Evolutionary conservation across 2,797 vertebrate species (phyloP).

Genomic region (Smutsia temminckii): DNA sequence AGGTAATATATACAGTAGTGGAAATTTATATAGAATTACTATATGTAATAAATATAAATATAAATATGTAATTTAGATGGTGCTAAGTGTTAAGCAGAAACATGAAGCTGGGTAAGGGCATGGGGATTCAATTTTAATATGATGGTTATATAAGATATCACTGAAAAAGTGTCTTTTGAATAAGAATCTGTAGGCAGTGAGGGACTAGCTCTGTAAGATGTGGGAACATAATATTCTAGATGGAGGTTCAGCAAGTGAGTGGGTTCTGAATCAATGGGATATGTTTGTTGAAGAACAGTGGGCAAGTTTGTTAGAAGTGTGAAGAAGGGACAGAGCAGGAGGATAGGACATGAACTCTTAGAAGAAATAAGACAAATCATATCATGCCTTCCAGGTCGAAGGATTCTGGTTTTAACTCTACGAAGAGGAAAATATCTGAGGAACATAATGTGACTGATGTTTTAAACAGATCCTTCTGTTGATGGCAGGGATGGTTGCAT

Average conservation of each 20-base stretch:
- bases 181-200: neutral
- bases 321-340: neutral
- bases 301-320: neutral
- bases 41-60: neutral
- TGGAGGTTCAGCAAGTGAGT: neutral
- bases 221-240: neutral
- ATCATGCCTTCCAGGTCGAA: neutral
- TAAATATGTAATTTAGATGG: neutral
- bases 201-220: neutral
- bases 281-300: neutral
- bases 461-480: neutral
- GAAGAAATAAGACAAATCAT: neutral
- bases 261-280: neutral
- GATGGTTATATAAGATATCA: neutral
- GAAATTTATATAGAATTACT: neutral
- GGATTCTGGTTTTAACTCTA: neutral
- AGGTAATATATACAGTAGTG: neutral
- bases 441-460: neutral
- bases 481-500: neutral
- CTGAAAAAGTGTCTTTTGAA: neutral
- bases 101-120: neutral
- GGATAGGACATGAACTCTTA: neutral
- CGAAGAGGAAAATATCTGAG: neutral
- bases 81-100: neutral
- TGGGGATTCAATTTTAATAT: neutral